Base-by-base conservation (phyloP, 2,797 vertebrate genomes). In the Propithecus perrieri region DNA sequence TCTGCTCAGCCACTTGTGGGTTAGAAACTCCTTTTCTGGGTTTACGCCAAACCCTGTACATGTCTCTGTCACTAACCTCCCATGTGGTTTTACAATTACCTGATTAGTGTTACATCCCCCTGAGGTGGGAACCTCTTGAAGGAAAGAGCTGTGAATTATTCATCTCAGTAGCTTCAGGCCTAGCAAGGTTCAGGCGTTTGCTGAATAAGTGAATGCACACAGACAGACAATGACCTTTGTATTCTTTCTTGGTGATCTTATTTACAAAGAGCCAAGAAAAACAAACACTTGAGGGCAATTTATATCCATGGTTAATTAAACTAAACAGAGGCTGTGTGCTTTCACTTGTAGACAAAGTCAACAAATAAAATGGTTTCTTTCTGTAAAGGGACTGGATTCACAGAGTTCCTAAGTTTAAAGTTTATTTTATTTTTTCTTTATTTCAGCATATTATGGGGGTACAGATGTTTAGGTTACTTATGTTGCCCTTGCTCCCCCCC, bases 261-360 rank as follows among this genome's bases (percentile, higher is more conserved):
- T 43, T 90, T 89, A 78, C 78, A 90, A 96, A 89, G 11, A 91
- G 15, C 24, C 33, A 89, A 85, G 75, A 87, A 87, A 94, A 93
- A 59, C 20, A 79, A 78, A 89, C 46, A 71, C 43, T 92, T 85
- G 35, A 74, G 55, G 67, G 67, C 53, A 91, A 78, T 84, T 81
- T 81, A 80, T 87, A 89, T 38, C 63, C 67, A 65, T 88, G 7
- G 48, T 81, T 97, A 94, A 89, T 63, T 89, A 89, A 97, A 90
- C 43, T 35, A 86, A 93, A 55, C 30, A 91, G 65, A 97, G 76
- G 46, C 48, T 91, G 11, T 75, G 4, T 50, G 61, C 33, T 80
- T 92, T 86, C 50, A 78, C 41, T 95, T 86, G 38, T 85, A 59
- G 61, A 43, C 33, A 93, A 67, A 81, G 57, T 48, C 57, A 89